Conservation (phyloP, 2,113 vertebrate species). For the Orthonyx spaldingii region DNA sequence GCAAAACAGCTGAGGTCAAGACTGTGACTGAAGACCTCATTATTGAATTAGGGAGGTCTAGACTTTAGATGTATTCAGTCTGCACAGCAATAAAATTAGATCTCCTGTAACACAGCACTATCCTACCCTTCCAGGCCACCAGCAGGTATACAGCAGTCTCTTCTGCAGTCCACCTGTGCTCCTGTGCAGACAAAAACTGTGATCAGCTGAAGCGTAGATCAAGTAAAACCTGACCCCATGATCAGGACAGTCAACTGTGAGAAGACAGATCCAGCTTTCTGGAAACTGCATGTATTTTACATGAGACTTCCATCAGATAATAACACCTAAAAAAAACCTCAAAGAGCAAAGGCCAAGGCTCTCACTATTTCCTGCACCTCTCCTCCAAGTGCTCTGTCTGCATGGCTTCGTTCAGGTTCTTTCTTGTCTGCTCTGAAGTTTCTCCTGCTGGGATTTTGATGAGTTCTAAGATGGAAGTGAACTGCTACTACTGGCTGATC, state of each 20-base stretch:
- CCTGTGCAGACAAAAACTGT: background rate
- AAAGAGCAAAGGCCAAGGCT: background rate
- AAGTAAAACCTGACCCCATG: background rate
- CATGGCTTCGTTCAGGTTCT: background rate
- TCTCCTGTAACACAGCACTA: background rate
- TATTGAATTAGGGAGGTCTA: background rate
- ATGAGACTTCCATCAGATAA: background rate
- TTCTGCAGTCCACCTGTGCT: background rate
- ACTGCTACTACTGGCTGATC: background rate
- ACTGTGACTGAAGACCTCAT: background rate
- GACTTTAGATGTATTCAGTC: background rate
- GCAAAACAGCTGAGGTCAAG: background rate
- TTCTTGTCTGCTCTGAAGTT: background rate
- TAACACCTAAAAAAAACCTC: background rate
- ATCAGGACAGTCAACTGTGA: background rate
- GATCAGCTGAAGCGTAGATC: background rate
- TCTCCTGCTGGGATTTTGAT: background rate
- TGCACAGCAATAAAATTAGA: background rate
- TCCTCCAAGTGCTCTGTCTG: background rate
- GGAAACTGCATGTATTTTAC: background rate
- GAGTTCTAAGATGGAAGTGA: background rate
- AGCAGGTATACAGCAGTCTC: background rate
- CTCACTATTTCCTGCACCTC: background rate
- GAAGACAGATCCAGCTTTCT: background rate
- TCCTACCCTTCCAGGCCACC: background rate